These are phyloP conservation scores for Hyalella azteca DNA, from an alignment of 2,888 invertebrate species.

Conservation along the genomic window DNA sequence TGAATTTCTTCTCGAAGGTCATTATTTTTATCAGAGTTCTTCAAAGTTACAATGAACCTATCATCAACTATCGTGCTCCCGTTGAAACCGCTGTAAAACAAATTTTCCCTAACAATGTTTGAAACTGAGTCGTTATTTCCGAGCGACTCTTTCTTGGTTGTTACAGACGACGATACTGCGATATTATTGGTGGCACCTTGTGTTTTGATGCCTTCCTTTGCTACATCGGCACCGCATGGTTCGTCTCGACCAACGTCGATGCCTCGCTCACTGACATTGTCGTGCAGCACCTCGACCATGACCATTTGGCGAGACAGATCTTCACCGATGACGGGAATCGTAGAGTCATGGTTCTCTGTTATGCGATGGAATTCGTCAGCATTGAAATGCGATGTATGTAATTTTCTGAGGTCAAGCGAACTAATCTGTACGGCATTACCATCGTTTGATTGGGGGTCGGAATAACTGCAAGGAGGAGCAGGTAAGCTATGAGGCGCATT, in stretches of 20 bases:
- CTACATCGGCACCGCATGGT: no score
- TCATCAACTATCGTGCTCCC: not conserved
- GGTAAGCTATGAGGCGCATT: not conserved
- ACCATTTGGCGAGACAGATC: constrained; percentile 2
- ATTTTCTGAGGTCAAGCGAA: not conserved
- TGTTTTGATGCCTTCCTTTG: no score
- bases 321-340: not conserved
- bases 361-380: not conserved
- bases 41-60: not conserved
- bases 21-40: not conserved
- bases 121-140: no score
- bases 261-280: not conserved
- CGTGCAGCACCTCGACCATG: constrained; percentile 6
- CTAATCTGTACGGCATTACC: not conserved
- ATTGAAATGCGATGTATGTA: not conserved
- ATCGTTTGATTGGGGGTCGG: not conserved
- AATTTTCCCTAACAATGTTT: no score
- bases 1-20: not conserved
- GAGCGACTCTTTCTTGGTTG: no score
- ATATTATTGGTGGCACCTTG: no score
- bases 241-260: constrained; percentile 9
- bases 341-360: not conserved
- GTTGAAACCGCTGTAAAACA: not conserved
- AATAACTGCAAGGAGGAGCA: not conserved
- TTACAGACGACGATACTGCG: no score